These are phyloP conservation scores for Cygnus olor DNA, from an alignment of 2,797 vertebrate species.

Conservation along the genomic window DNA sequence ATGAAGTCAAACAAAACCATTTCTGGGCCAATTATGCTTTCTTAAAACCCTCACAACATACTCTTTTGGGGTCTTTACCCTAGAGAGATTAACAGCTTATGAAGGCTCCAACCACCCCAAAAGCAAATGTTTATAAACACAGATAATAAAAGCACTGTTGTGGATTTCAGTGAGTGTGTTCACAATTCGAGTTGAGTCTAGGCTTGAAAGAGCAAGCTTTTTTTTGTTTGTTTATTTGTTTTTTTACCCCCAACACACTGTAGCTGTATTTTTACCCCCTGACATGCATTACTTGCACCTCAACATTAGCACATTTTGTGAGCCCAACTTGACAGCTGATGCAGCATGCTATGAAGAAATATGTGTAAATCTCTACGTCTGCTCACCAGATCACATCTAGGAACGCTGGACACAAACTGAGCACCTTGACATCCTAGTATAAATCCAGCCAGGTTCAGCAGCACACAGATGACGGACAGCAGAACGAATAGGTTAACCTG, in stretches of 20 bases:
- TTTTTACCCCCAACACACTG: background rate
- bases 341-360: background rate
- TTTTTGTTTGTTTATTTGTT: background rate
- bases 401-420: constrained; percentile 86
- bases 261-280: background rate
- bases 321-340: background rate
- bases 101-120: background rate
- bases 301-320: background rate
- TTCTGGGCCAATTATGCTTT: background rate
- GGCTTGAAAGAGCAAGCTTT: background rate
- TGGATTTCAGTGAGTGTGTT: background rate
- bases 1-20: background rate
- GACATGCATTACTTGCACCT: background rate
- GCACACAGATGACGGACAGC: constrained; percentile 86
- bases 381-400: constrained; percentile 88
- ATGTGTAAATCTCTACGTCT: background rate
- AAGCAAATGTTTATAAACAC: background rate
- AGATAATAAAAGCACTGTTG: background rate
- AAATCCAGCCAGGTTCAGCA: constrained; percentile 88
- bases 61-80: background rate
- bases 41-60: background rate
- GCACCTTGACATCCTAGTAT: constrained; percentile 87
- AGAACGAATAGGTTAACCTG: constrained; percentile 89
- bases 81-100: background rate
- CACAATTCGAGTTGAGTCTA: background rate